Conservation (phyloP, 2,113 vertebrate species). For the Arizona elegans region DNA sequence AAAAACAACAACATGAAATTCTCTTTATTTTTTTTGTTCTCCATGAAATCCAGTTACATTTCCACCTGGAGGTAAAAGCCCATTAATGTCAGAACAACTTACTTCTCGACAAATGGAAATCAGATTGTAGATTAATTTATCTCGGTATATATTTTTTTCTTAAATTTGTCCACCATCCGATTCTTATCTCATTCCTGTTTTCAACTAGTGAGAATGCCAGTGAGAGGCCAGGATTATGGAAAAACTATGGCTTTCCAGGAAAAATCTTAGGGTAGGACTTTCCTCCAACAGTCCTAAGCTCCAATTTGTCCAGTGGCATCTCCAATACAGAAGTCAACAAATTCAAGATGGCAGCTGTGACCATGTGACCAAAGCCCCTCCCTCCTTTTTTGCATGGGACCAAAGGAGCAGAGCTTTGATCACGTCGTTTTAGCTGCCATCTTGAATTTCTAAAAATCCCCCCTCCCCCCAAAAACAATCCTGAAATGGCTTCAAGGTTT, state of each 20-base stretch:
- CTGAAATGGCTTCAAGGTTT: background rate
- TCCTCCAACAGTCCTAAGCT: background rate
- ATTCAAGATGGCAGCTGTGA: background rate
- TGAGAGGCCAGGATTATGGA: background rate
- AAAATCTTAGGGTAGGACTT: background rate
- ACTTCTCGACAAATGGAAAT: background rate
- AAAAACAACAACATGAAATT: background rate
- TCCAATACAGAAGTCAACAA: background rate
- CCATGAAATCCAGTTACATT: background rate
- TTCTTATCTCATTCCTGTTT: background rate
- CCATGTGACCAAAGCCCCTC: background rate
- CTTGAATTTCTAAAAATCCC: background rate
- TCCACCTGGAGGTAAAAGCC: background rate
- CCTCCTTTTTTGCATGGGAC: background rate
- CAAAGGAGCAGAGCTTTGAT: background rate
- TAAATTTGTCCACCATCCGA: background rate
- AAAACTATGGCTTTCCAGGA: too few relatives aligned
- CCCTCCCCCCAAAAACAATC: background rate
- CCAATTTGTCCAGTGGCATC: background rate
- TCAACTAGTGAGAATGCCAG: background rate
- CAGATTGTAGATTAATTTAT: background rate
- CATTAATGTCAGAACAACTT: background rate
- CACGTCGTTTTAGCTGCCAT: background rate
- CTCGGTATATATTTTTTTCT: background rate
- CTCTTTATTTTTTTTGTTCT: background rate